phyloP scores from a whole-genome alignment of 1,140 invertebrate genomes.

The Amyelois transitella region DNA sequence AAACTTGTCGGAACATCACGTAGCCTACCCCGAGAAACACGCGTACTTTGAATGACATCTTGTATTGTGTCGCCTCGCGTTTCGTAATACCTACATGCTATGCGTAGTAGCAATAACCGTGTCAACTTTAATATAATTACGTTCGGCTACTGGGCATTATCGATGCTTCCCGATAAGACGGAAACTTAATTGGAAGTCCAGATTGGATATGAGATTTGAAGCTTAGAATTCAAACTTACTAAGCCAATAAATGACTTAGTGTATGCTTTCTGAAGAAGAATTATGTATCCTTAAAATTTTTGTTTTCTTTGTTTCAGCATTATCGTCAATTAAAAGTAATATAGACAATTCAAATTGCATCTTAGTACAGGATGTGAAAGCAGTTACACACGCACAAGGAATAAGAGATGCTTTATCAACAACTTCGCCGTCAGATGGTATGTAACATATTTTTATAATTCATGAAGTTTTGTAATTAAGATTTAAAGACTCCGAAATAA shows the following conservation, averaged over 20 bases:
- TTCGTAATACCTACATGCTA: slow-evolving; percentile 37
- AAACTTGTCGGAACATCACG: slow-evolving; percentile 62
- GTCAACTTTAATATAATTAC: slow-evolving; percentile 34
- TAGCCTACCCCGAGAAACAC: slow-evolving; percentile 41
- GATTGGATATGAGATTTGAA: slow-evolving; percentile 25
- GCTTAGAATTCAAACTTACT: slow-evolving; percentile 4
- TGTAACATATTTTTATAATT: slow-evolving; percentile 21
- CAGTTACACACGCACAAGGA: slow-evolving; percentile 87
- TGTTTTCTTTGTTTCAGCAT: slow-evolving; percentile 79
- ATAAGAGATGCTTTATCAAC: slow-evolving; percentile 82
- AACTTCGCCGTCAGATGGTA: slow-evolving; percentile 84
- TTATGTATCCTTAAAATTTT: background rate
- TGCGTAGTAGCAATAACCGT: slow-evolving; percentile 28
- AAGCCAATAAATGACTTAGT: background rate
- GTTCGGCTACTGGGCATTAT: slow-evolving; percentile 34
- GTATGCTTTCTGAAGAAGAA: background rate
- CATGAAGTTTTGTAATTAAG: too few species aligned
- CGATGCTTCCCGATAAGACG: slow-evolving; percentile 32
- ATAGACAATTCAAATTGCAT: slow-evolving; percentile 91
- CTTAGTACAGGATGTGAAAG: slow-evolving; percentile 91
- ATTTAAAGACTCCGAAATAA: too few species aligned
- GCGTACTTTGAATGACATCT: slow-evolving; percentile 44
- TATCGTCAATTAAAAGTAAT: slow-evolving; percentile 88
- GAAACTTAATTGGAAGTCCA: slow-evolving; percentile 34
- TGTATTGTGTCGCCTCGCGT: slow-evolving; percentile 37